Conservation (phyloP, 2,797 vertebrate species). For the Melanotaenia boesemani region DNA sequence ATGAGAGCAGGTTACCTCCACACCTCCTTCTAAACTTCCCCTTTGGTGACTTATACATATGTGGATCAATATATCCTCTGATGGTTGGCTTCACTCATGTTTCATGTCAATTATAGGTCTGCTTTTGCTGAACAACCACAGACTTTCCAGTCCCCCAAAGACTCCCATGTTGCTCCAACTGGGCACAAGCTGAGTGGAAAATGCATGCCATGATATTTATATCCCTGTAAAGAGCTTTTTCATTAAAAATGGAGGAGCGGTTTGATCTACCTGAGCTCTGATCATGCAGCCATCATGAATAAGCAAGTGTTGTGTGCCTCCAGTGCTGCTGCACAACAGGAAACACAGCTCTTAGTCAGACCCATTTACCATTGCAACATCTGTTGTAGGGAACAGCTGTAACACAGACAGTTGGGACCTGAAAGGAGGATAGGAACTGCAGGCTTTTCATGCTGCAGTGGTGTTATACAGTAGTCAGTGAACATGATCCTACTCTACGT, state of each 20-base stretch:
- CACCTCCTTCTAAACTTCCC: not conserved
- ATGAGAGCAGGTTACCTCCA: constrained; percentile 5
- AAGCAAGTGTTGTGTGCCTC: constrained; percentile 45
- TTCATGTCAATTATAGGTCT: constrained; percentile 35
- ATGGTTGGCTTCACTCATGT: constrained; percentile 31
- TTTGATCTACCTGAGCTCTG: constrained; percentile 66
- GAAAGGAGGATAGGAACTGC: constrained; percentile 5
- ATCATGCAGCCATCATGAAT: constrained; percentile 60
- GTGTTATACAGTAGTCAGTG: constrained; percentile 13
- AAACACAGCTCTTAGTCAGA: constrained; percentile 45
- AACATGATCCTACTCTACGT: not conserved
- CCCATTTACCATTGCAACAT: constrained; percentile 34
- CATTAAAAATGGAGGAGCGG: constrained; percentile 63
- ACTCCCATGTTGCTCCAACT: not conserved
- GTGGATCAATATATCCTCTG: constrained; percentile 33
- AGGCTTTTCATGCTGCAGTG: not conserved
- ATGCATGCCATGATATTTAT: constrained; percentile 53
- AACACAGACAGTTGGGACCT: constrained; percentile 12
- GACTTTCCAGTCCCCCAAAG: constrained; percentile 23
- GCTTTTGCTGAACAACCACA: constrained; percentile 16
- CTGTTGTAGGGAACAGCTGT: constrained; percentile 38
- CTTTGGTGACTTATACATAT: constrained; percentile 15
- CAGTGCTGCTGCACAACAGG: constrained; percentile 33
- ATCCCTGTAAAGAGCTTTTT: constrained; percentile 38
- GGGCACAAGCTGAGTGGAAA: constrained; percentile 21